Conservation (phyloP, 2,888 invertebrate species). For the Scotopteryx bipunctaria region DNA sequence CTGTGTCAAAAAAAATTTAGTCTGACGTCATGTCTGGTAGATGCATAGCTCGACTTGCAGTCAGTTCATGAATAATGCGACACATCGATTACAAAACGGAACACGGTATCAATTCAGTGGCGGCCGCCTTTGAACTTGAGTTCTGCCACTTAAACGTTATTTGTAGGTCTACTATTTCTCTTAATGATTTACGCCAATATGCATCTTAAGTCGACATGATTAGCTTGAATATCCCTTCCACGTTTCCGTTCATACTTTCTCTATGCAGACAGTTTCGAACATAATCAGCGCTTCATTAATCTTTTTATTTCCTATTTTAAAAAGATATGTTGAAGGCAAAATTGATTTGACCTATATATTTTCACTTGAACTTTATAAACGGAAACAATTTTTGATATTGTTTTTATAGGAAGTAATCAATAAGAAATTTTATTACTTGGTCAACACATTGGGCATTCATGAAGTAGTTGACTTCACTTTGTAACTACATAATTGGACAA, state of each 20-base stretch:
- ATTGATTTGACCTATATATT: slow-evolving; percentile 37
- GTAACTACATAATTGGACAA: too few relatives aligned
- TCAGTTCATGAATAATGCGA: slow-evolving; percentile 63
- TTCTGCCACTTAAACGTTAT: slow-evolving; percentile 41
- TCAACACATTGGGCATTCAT: background rate
- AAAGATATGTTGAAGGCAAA: slow-evolving; percentile 36
- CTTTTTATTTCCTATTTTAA: slow-evolving; percentile 25
- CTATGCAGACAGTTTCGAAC: background rate
- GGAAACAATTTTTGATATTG: slow-evolving; percentile 25
- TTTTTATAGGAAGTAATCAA: slow-evolving; percentile 33
- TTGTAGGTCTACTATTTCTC: slow-evolving; percentile 8
- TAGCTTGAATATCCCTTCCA: background rate
- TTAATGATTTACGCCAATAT: background rate
- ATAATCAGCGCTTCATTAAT: background rate
- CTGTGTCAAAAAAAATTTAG: background rate
- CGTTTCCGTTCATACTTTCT: background rate
- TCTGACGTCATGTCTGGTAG: slow-evolving; percentile 45
- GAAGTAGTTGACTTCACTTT: too few relatives aligned
- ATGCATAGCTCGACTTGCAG: slow-evolving; percentile 41
- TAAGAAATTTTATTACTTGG: slow-evolving; percentile 26
- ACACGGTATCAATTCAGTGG: slow-evolving; percentile 61
- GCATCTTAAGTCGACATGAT: background rate
- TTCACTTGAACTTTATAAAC: slow-evolving; percentile 32
- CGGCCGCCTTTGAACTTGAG: slow-evolving; percentile 56
- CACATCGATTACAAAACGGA: slow-evolving; percentile 70